Conservation (phyloP, 2,113 vertebrate species). For the Maccullochella peelii region DNA sequence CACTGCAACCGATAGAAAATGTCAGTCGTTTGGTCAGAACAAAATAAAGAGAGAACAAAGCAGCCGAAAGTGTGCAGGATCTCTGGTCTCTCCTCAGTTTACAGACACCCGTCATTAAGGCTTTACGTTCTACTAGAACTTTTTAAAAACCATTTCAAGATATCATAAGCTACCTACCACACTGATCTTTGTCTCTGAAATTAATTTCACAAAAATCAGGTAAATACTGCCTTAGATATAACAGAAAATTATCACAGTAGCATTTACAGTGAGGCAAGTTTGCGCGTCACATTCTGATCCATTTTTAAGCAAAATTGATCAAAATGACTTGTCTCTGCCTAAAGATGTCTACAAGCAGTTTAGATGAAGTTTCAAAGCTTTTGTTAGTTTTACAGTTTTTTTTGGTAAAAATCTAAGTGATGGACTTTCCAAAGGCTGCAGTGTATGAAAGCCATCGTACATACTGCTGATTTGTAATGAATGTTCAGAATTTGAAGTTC, state of each 20-base stretch:
- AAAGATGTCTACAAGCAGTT: too few relatives aligned
- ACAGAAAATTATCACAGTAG: neutral
- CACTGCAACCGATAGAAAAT: slow-evolving; percentile 30
- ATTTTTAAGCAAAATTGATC: neutral
- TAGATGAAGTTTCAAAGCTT: neutral
- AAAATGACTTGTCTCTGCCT: neutral
- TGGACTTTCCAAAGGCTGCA: neutral
- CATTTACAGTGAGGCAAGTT: neutral
- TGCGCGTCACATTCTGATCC: neutral
- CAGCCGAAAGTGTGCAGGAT: neutral
- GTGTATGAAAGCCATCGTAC: neutral
- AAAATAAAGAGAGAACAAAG: neutral
- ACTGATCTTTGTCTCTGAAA: neutral
- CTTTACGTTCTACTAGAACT: too few relatives aligned
- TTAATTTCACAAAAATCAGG: neutral
- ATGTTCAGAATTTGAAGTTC: neutral
- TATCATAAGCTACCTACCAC: neutral
- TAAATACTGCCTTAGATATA: neutral
- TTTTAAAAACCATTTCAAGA: neutral
- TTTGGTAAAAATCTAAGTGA: neutral
- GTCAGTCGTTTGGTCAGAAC: neutral
- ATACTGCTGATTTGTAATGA: neutral
- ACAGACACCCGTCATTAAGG: neutral
- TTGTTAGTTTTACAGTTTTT: neutral
- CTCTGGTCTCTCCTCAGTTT: neutral